These are phyloP conservation scores for Alviniconcha marisindica DNA, from an alignment of 1,140 invertebrate genomes.

Conservation along the genomic window DNA sequence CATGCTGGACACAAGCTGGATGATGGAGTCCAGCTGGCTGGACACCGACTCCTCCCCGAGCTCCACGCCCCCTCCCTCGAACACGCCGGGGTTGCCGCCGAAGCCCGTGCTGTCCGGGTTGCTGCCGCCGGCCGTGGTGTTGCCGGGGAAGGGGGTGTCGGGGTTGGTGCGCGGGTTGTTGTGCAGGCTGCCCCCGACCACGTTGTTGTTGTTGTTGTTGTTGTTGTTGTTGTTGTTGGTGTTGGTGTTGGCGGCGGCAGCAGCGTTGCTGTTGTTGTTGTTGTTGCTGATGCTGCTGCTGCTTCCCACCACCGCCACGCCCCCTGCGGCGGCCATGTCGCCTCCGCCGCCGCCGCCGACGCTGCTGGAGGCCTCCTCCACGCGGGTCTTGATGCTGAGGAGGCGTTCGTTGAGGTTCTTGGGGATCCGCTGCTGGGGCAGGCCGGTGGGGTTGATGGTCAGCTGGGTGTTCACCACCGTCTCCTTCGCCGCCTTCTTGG, in stretches of 20 bases:
- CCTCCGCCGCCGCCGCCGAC: slow-evolving; percentile 26
- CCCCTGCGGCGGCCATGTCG: background rate
- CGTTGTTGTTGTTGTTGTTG: slow-evolving; percentile 45
- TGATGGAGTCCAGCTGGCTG: background rate
- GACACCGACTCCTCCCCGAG: background rate
- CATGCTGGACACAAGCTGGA: too few relatives aligned
- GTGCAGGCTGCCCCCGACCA: too few relatives aligned
- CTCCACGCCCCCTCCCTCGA: background rate
- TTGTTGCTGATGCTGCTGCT: slow-evolving; percentile 20
- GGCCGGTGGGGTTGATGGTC: slow-evolving; percentile 61
- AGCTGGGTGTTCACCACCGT: slow-evolving; percentile 76
- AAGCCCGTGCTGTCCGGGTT: background rate
- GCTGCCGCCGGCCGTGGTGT: background rate
- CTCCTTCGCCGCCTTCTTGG: slow-evolving; percentile 85
- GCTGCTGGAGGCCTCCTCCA: slow-evolving; percentile 33
- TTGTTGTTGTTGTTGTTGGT: slow-evolving; percentile 37
- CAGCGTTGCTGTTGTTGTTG: slow-evolving; percentile 48
- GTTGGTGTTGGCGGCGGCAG: slow-evolving; percentile 51
- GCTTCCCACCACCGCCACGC: background rate
- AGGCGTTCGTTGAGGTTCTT: slow-evolving; percentile 66
- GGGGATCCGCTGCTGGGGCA: slow-evolving; percentile 69
- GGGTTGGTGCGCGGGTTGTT: slow-evolving; percentile 15
- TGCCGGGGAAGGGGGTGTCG: slow-evolving; percentile 48
- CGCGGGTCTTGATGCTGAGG: slow-evolving; percentile 44
- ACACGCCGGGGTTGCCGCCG: background rate